A percentile compares a stretch with the other conserved stretches of the same genome.
Conservation (phyloP, 1,140 invertebrate genomes). For the Parapsyche elsis region DNA sequence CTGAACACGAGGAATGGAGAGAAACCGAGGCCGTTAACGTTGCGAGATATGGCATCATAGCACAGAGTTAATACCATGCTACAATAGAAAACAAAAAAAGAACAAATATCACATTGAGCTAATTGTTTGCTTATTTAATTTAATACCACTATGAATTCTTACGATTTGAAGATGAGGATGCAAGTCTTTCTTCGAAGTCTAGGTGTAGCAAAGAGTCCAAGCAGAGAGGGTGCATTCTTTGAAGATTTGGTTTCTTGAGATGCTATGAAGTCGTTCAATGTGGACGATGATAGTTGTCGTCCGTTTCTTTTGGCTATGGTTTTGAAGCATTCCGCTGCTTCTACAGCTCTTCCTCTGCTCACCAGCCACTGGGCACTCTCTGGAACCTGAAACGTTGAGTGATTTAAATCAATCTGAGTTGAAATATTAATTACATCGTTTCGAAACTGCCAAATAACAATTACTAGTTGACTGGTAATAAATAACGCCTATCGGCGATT, state of each 20-base stretch:
- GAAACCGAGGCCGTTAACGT: constrained; percentile 70
- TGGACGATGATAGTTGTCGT: constrained; percentile 62
- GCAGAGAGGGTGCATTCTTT: constrained; percentile 59
- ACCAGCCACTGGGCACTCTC: constrained; percentile 75
- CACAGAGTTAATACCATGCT: constrained; percentile 73
- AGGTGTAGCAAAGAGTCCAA: constrained; percentile 70
- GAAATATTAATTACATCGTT: too few relatives aligned
- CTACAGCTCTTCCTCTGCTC: constrained; percentile 68
- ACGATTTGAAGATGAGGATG: constrained; percentile 72
- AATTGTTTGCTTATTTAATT: too few relatives aligned
- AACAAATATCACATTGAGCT: too few relatives aligned
- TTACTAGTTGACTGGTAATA: too few relatives aligned
- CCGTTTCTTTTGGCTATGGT: constrained; percentile 71
- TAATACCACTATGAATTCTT: too few relatives aligned
- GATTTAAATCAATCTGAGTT: neutral
- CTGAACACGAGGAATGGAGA: constrained; percentile 72
- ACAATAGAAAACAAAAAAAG: constrained; percentile 46
- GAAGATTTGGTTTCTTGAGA: constrained; percentile 56
- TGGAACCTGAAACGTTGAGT: constrained; percentile 64
- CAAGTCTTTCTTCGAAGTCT: constrained; percentile 68
- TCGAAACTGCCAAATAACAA: too few relatives aligned
- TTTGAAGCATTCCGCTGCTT: constrained; percentile 68
- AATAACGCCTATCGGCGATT: too few relatives aligned
- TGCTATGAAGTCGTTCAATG: constrained; percentile 65
- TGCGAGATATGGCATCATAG: constrained; percentile 73